Evolutionary conservation across 2,888 invertebrate genomes (phyloP).

Genomic region (Ochropleura plecta): DNA sequence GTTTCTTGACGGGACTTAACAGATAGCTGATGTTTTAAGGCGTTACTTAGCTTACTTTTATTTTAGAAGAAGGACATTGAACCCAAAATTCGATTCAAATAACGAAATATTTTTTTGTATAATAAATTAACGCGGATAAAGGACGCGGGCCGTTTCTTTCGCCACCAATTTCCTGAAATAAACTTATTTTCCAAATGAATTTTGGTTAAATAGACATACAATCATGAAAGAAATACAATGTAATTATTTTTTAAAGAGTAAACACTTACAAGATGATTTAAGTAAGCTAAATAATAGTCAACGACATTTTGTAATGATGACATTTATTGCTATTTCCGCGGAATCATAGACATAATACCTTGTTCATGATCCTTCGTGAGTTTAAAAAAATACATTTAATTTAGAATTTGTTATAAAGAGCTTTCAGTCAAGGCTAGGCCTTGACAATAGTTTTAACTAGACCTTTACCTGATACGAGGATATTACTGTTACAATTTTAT

Average conservation of each 20-base stretch:
- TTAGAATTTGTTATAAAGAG: slow-evolving; percentile 24
- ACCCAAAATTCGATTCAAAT: too few species aligned
- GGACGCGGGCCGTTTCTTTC: too few species aligned
- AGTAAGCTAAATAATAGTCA: not conserved
- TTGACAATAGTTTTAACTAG: slow-evolving; percentile 55
- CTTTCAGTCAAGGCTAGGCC: slow-evolving; percentile 35
- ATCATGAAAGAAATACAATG: too few species aligned
- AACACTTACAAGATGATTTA: slow-evolving; percentile 22
- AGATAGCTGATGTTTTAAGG: too few species aligned
- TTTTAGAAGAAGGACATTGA: too few species aligned
- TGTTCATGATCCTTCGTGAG: not conserved
- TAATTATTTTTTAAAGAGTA: not conserved
- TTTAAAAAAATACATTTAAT: slow-evolving; percentile 13
- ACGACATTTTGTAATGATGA: slow-evolving; percentile 29
- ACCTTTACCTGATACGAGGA: slow-evolving; percentile 53
- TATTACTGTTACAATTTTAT: slow-evolving; percentile 58
- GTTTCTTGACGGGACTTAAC: too few species aligned
- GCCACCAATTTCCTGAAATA: too few species aligned
- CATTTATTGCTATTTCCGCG: slow-evolving; percentile 36
- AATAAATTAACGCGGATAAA: too few species aligned
- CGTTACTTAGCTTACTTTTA: too few species aligned
- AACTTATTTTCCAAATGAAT: too few species aligned
- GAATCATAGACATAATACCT: slow-evolving; percentile 18
- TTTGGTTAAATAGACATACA: too few species aligned
- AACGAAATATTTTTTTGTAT: too few species aligned